A percentile compares a stretch with the other conserved stretches of the same genome.
phyloP scores from a whole-genome alignment of 2,888 invertebrate genomes.

The Tenthredo distinguenda region DNA sequence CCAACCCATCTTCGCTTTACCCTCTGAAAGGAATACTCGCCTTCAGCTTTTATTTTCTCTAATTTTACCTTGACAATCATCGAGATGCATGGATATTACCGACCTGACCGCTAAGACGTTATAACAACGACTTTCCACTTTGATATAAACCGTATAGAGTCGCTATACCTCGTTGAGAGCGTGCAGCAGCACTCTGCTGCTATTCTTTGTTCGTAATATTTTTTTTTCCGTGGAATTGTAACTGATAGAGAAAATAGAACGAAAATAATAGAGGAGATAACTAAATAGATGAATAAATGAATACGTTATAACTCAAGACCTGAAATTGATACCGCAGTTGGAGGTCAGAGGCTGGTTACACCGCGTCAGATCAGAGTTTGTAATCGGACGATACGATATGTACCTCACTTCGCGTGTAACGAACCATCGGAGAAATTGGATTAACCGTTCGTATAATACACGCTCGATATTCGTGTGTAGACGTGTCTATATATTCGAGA shows the following conservation, averaged over 20 bases:
- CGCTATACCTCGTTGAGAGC: neutral
- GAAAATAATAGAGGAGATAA: neutral
- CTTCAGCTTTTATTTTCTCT: conserved; percentile 11
- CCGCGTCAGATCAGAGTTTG: conserved; percentile 17
- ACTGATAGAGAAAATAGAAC: neutral
- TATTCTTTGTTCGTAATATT: neutral
- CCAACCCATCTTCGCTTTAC: neutral
- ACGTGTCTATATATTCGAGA: neutral
- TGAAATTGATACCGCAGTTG: conserved; percentile 19
- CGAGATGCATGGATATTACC: conserved; percentile 48
- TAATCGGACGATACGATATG: neutral
- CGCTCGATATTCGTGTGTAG: neutral
- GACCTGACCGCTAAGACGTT: conserved; percentile 22
- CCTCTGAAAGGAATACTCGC: conserved; percentile 10
- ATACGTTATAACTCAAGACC: neutral
- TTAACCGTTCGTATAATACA: neutral
- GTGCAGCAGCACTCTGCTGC: no score
- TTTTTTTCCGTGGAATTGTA: neutral
- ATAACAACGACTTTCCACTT: conserved; percentile 21
- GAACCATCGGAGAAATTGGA: conserved; percentile 24
- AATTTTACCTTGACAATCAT: conserved; percentile 44
- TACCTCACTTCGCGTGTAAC: neutral
- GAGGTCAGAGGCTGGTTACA: conserved; percentile 41
- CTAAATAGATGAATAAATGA: neutral
- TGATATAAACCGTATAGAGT: neutral